Percentiles rank a stretch among this genome's conserved stretches.
These are phyloP conservation scores for Asobara japonica DNA, from an alignment of 1,140 invertebrate genomes.

Conservation along the genomic window DNA sequence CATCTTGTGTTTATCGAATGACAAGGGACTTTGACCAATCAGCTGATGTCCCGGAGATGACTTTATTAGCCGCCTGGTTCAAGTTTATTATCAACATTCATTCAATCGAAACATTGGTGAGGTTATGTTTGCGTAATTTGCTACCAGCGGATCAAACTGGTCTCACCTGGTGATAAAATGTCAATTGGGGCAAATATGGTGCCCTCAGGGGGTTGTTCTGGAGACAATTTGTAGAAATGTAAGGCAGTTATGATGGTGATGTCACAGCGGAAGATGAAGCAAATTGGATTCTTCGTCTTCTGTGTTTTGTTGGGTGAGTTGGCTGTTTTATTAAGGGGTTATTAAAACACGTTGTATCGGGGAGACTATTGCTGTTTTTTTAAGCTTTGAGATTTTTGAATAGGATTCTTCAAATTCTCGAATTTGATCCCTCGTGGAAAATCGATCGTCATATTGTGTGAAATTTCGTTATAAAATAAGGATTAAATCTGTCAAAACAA, in stretches of 20 bases:
- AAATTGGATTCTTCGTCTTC: conserved; percentile 54
- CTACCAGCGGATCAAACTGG: conserved; percentile 10
- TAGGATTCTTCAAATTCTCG: too few relatives aligned
- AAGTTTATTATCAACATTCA: not conserved
- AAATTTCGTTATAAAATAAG: too few relatives aligned
- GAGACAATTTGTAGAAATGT: not conserved
- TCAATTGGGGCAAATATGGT: not conserved
- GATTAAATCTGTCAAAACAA: too few relatives aligned
- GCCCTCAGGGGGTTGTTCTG: not conserved
- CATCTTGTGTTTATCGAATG: not conserved
- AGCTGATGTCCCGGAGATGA: not conserved
- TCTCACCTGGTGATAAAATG: conserved; percentile 8
- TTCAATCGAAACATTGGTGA: conserved; percentile 5
- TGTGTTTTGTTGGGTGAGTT: conserved; percentile 56
- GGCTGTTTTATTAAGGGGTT: conserved; percentile 6
- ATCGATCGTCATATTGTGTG: too few relatives aligned
- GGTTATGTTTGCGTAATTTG: conserved; percentile 38
- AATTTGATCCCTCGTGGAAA: too few relatives aligned
- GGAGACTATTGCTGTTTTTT: not conserved
- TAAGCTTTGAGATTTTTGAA: not conserved
- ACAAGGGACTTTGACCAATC: not conserved
- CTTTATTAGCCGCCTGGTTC: conserved; percentile 36
- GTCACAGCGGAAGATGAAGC: conserved; percentile 61
- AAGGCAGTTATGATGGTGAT: conserved; percentile 49
- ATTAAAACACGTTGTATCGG: not conserved